phyloP scores from a whole-genome alignment of 2,797 vertebrate genomes.

The Melopsittacus undulatus region DNA sequence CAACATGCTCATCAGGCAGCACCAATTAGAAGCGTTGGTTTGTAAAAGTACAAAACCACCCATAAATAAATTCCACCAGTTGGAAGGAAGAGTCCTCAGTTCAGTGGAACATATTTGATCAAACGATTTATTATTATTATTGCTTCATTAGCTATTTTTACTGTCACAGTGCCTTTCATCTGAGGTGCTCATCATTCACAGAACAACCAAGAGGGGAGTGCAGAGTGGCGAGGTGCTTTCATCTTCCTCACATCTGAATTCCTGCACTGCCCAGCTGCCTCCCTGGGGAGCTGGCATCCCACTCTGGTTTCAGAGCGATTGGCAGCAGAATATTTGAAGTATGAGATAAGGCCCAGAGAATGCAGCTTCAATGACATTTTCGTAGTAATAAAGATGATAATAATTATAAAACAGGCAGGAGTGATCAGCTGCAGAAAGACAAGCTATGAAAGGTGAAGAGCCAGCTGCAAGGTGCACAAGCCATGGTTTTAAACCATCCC shows the following conservation, averaged over 20 bases:
- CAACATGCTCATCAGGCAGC: neutral
- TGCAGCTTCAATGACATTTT: constrained; percentile 4
- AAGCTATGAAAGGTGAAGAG: neutral
- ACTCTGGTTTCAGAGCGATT: constrained; percentile 16
- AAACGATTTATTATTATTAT: neutral
- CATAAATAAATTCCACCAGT: neutral
- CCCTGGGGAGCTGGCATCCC: neutral
- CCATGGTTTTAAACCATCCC: neutral
- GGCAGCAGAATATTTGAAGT: neutral
- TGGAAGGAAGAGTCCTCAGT: neutral
- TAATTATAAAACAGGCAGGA: neutral
- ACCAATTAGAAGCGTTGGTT: rapidly evolving
- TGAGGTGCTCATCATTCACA: neutral
- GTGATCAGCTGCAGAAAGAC: neutral
- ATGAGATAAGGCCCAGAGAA: neutral
- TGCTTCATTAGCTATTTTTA: neutral
- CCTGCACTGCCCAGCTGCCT: constrained; percentile 14
- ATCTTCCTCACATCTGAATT: neutral
- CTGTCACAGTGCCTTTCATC: neutral
- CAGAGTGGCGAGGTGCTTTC: neutral
- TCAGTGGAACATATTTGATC: neutral
- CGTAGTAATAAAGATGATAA: neutral
- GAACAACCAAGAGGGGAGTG: neutral
- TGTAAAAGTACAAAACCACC: neutral
- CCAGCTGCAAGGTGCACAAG: neutral